Base-by-base conservation (phyloP, 2,797 vertebrate genomes). In the Anolis apletophallus region DNA sequence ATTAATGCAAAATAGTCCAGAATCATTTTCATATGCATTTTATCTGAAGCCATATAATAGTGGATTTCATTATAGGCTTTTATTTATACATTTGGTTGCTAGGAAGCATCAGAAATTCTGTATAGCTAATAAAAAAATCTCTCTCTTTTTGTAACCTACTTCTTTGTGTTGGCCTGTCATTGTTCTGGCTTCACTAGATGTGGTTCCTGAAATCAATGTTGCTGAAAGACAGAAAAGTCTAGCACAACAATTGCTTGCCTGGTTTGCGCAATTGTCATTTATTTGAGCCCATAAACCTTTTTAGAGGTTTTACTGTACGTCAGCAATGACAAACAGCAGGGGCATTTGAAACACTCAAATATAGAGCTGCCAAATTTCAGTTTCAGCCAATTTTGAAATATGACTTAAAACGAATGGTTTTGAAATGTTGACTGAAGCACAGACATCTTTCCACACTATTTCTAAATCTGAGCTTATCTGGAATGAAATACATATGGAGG, bases 131-230 rank as follows among this genome's bases (percentile, higher is more conserved):
- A 81, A 69, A 64, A 29, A 46, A 72, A 40, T 14, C 46, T 46
- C 40, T 11, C 16, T 3, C 32, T 57, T 61, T 50, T 29, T 11
- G 32, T n/a, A 57, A 29, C 26, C 26, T 16, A 4, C 6, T 57
- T 32, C 7, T 57, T 57, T 83, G 34, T 59, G 50, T 36, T 54
- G n/a, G 19, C n/a, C 23, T 85, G 5, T 11, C 16, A 72, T 73
- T 85, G 67, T 85, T 61, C 4, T 34, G 67, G 36, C 40, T 50
- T 80, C 16, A 73, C 8, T 16, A 72, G 46, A n/a, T 46, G 55
- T 46, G 12, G 26, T 73, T 59, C 52, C 13, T 59, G 68, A 57
- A 73, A 85, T 36, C 77, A 32, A 85, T 85, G 40, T 73, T 72
- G 29, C 34, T 85, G 73, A 80, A 26, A 50, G 29, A 67, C 17